phyloP scores from a whole-genome alignment of 2,113 vertebrate species.

The Oostethus manadensis region DNA sequence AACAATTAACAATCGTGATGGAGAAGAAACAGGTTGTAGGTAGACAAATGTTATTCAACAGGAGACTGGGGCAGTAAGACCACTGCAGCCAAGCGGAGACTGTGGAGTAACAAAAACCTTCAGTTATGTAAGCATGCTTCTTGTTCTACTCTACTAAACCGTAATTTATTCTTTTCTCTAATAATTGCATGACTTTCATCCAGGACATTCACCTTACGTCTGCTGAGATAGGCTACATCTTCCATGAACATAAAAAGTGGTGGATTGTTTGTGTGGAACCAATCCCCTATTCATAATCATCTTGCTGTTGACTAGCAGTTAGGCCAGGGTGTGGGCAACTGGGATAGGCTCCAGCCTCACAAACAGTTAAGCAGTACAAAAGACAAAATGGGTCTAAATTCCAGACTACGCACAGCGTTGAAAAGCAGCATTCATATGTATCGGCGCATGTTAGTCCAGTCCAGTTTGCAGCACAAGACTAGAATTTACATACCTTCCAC shows the following conservation, averaged over 20 bases:
- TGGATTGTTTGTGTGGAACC: neutral
- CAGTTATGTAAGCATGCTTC: too few relatives aligned
- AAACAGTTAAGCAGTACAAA: neutral
- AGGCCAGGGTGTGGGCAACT: neutral
- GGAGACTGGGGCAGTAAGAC: too few relatives aligned
- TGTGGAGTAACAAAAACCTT: too few relatives aligned
- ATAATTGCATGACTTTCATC: too few relatives aligned
- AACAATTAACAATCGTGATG: neutral
- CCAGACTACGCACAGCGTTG: neutral
- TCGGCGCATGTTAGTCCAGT: neutral
- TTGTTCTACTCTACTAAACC: too few relatives aligned
- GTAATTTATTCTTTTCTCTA: too few relatives aligned
- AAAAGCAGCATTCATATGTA: neutral
- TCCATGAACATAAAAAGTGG: too few relatives aligned
- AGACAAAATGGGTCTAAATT: too few relatives aligned
- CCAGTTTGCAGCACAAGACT: neutral
- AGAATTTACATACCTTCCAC: slow-evolving; percentile 25
- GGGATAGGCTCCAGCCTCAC: neutral
- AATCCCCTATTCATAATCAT: neutral
- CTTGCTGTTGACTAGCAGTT: neutral
- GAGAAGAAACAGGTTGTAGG: too few relatives aligned
- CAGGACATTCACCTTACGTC: too few relatives aligned
- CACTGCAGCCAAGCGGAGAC: too few relatives aligned
- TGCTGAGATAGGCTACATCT: neutral
- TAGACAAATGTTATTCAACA: too few relatives aligned